These are phyloP conservation scores for Brachionus manjavacas DNA, from an alignment of 1,140 invertebrate species.

Conservation along the genomic window DNA sequence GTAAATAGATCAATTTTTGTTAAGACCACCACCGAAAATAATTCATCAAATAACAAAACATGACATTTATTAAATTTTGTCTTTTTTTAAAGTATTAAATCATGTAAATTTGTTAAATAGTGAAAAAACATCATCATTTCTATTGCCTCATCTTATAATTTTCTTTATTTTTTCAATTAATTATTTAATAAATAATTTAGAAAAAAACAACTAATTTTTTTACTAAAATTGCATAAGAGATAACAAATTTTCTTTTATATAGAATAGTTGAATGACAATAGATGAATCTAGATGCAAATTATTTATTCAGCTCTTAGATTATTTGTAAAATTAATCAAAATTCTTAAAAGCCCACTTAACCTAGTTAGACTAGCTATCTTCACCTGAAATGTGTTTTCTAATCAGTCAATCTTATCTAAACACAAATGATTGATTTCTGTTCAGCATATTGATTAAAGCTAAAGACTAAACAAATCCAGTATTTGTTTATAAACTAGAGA, in stretches of 20 bases:
- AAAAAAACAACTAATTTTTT: too few relatives aligned
- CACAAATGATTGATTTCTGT: not conserved
- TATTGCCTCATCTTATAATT: too few relatives aligned
- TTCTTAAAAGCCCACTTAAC: not conserved
- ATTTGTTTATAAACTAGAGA: not conserved
- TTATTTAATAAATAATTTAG: too few relatives aligned
- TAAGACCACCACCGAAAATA: too few relatives aligned
- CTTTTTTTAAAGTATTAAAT: too few relatives aligned
- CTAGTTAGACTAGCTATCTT: not conserved
- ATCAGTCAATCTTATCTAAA: not conserved
- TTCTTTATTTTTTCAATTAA: too few relatives aligned
- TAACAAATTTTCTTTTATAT: not conserved
- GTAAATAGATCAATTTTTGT: too few relatives aligned
- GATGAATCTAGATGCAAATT: not conserved
- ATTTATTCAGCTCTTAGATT: not conserved
- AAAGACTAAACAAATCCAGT: not conserved
- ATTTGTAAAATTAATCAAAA: not conserved
- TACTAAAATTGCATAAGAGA: too few relatives aligned
- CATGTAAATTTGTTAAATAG: too few relatives aligned
- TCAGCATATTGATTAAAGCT: not conserved
- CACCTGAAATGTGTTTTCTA: not conserved
- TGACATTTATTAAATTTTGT: too few relatives aligned
- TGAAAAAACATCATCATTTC: too few relatives aligned
- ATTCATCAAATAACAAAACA: too few relatives aligned
- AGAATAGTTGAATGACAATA: not conserved